Base-by-base conservation (phyloP, 92 coral and sea anemone species). In the Montipora capitata region DNA sequence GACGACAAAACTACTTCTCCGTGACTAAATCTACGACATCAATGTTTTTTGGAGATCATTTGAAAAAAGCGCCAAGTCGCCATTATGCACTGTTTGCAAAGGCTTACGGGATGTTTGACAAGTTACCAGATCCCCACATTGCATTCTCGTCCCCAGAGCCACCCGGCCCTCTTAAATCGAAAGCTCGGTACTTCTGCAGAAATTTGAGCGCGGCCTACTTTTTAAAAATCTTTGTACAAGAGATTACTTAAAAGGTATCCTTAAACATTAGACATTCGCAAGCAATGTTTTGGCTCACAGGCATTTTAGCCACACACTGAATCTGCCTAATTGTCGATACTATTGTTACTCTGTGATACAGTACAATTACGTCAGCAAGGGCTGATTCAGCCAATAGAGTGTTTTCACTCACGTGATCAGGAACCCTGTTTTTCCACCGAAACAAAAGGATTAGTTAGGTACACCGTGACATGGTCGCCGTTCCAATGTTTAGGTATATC, bases 11-110 rank as follows among this genome's bases (percentile, higher is more conserved):
- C n/a, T 15, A 27, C 27, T 4, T 61, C 35, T 54, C 61, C 10
- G 6, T 61, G 11, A 2, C 15, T 27, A 4, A 18, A 3, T 0
- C 3, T 13, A 58, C 3, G 27, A 44, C 7, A 15, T 12, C 10
- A 58, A 15, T 7, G 15, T 39, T 49, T 64, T 27, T 27, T 27
- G 35, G 35, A 27, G 9, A 4, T 40, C 16, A 41, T 68, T 80
- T 13, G 68, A 72, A 82, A 70, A 4, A 10, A 56, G 79, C 78
- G 79, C 79, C 70, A 16, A 56, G 87, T 54, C 71, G 79, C 86
- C 86, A 82, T 82, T 2, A 49, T 68, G 11, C 56, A 82, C 39
- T 10, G 17, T 67, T 6, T 9, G 79, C 87, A 82, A 70, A 35
- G 87, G 40, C 3, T 72, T 42, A 4, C 18, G 87, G 87, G 57